Percentiles rank a stretch among this genome's conserved stretches.
These are phyloP conservation scores for Eueremaeus valkanovi DNA, from an alignment of 2,888 invertebrate genomes.

Conservation along the genomic window DNA sequence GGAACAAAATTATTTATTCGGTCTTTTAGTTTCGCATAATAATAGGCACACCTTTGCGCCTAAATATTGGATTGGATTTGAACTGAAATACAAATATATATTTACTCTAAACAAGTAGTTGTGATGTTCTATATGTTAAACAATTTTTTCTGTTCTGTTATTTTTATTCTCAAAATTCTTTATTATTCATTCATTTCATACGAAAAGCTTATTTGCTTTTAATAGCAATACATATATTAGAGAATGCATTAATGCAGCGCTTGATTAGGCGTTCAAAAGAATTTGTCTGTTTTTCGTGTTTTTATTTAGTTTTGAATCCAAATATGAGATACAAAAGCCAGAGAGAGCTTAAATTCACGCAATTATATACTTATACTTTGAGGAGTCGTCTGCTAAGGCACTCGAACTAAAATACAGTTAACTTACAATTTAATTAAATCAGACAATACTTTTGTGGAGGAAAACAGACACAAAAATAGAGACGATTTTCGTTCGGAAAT, in stretches of 20 bases:
- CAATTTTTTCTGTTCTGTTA: background rate
- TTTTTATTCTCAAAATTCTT: background rate
- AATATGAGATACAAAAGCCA: background rate
- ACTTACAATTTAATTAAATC: background rate
- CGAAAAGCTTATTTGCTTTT: background rate
- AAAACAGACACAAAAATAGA: too few species aligned
- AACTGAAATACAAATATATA: too few species aligned
- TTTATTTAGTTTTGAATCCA: background rate
- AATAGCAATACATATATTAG: background rate
- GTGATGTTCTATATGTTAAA: too few species aligned
- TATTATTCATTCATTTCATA: too few species aligned
- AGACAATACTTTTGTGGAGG: background rate
- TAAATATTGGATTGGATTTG: too few species aligned
- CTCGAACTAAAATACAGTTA: background rate
- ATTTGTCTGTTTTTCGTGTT: background rate
- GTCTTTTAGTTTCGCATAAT: too few species aligned
- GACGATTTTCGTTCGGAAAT: too few species aligned
- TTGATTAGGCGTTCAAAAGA: background rate
- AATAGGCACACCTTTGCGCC: too few species aligned
- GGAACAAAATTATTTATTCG: too few species aligned
- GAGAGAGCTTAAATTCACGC: background rate
- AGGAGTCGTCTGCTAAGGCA: background rate
- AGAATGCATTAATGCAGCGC: background rate
- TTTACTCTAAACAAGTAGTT: too few species aligned
- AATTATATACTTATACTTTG: background rate